These are phyloP conservation scores for Caenorhabditis plicata DNA, from an alignment of 2,888 invertebrate genomes.

Conservation along the genomic window DNA sequence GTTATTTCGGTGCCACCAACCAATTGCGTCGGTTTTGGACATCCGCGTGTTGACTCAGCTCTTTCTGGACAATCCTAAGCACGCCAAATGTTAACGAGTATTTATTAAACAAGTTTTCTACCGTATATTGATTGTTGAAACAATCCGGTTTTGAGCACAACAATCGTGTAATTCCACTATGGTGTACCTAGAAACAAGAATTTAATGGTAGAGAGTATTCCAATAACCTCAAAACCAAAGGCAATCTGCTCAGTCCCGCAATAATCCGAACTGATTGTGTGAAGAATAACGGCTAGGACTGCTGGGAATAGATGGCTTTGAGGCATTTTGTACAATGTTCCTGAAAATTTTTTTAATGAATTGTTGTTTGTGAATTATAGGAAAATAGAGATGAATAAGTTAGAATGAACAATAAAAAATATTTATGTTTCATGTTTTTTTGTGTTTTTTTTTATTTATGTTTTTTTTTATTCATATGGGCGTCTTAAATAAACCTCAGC, in stretches of 20 bases:
- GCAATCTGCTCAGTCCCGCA: slow-evolving; percentile 31
- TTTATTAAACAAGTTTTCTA: background rate
- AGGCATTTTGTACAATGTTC: no score
- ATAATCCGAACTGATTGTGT: no score
- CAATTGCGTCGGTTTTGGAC: slow-evolving; percentile 13
- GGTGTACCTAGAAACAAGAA: slow-evolving; percentile 14
- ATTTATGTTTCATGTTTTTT: no score
- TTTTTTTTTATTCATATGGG: no score
- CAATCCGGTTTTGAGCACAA: slow-evolving; percentile 31
- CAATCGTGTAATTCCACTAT: slow-evolving; percentile 22
- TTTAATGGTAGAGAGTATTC: background rate
- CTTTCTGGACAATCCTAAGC: slow-evolving; percentile 31
- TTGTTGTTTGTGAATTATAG: no score
- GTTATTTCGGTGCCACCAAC: slow-evolving; percentile 25
- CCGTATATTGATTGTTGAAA: slow-evolving; percentile 34
- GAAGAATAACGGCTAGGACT: no score
- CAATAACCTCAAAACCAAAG: slow-evolving; percentile 22
- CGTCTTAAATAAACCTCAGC: no score
- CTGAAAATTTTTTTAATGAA: no score
- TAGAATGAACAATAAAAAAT: no score
- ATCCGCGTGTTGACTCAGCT: slow-evolving; percentile 8
- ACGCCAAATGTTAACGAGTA: background rate
- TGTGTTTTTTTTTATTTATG: no score
- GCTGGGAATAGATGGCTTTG: no score
- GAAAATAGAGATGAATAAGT: no score